phyloP scores from a whole-genome alignment of 2,888 invertebrate genomes.

The Nomada fabriciana region DNA sequence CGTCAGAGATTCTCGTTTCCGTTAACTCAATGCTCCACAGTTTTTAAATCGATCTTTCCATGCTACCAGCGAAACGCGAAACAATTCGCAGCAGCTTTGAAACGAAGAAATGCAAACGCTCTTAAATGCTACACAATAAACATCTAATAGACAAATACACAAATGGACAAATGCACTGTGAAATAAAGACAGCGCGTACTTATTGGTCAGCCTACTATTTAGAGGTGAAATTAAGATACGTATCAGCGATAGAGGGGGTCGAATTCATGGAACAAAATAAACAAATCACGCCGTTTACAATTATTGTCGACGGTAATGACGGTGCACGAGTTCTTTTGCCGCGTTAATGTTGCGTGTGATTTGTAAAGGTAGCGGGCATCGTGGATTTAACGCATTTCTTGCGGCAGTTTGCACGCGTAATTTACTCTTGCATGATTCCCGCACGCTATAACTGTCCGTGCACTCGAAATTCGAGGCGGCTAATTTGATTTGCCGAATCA shows the following conservation, averaged over 20 bases:
- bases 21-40: too few species aligned
- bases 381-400: background rate
- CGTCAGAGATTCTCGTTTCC: too few species aligned
- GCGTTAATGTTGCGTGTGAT: background rate
- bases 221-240: background rate
- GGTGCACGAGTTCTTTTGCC: background rate
- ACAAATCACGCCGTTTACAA: background rate
- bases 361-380: background rate
- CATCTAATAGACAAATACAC: too few species aligned
- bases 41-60: too few species aligned
- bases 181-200: too few species aligned
- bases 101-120: too few species aligned
- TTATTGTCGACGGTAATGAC: background rate
- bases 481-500: slow-evolving; percentile 21
- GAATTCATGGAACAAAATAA: background rate
- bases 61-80: too few species aligned
- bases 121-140: too few species aligned
- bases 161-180: too few species aligned
- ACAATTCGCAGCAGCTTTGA: too few species aligned
- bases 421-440: background rate
- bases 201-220: too few species aligned
- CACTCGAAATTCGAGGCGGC: slow-evolving; percentile 6
- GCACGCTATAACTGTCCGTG: background rate
- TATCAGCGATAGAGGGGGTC: background rate
- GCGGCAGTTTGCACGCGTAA: slow-evolving; percentile 4